A percentile compares a stretch with the other conserved stretches of the same genome.
phyloP scores from a whole-genome alignment of 2,113 vertebrate genomes.

The Thamnaconus septentrionalis region DNA sequence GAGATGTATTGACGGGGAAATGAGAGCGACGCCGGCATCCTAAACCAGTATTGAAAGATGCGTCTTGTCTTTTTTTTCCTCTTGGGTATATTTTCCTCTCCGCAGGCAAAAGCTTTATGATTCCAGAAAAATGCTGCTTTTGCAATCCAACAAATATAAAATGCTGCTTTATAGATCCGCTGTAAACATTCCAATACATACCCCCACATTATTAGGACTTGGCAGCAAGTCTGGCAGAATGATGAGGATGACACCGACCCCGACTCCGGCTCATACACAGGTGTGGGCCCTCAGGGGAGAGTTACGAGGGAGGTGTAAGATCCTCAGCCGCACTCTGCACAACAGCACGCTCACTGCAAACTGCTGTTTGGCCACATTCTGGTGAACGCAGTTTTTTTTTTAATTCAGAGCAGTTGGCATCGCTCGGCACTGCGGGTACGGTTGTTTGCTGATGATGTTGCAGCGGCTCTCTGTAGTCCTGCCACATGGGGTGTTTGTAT shows the following conservation, averaged over 20 bases:
- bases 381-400: no score
- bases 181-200: conserved; percentile 12
- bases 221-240: conserved; percentile 49
- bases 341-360: conserved; percentile 1
- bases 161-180: no score
- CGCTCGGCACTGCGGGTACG: conserved; percentile 5
- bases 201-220: conserved; percentile 41
- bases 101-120: no score
- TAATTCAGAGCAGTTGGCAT: conserved; percentile 1
- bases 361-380: conserved; percentile 12
- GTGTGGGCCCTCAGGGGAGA: conserved; percentile 51
- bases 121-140: no score
- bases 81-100: no score
- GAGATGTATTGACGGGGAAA: neutral
- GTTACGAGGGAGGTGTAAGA: neutral
- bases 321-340: neutral
- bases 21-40: neutral
- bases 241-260: conserved; percentile 53
- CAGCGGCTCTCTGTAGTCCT: no score
- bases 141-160: no score
- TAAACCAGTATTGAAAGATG: neutral
- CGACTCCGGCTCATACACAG: conserved; percentile 45
- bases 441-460: conserved; percentile 2
- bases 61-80: conserved; percentile 2
- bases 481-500: no score